Evolutionary conservation across 2,113 vertebrate genomes (phyloP), one percentile per base, ranked within the genome.

Genomic region (Chiloscyllium plagiosum): DNA sequence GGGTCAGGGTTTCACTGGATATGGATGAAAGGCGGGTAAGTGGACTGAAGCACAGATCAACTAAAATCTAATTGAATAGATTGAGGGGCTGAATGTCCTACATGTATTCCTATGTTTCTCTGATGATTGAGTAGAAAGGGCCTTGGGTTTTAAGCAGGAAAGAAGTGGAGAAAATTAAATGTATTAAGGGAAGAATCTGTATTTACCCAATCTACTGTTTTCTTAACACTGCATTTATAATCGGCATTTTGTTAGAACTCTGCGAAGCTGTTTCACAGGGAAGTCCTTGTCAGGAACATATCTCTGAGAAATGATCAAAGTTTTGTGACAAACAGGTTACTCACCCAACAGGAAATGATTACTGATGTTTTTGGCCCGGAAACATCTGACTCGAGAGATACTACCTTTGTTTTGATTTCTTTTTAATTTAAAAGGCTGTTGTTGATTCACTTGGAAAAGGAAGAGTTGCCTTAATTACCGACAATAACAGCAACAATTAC

Each of bases 251-350:
- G 68, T 72, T 33, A 29, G 52, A 15, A 95, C 69, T 95, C 22
- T 15, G 26, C 52, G 69, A 69, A 76, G 94, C 94, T 95, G 94
- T 95, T 95, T 72, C 26, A 26, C 26, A 52, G 69, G 94, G 94
- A 95, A 95, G 94, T 95, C 68, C 94, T 61, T 72, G 94, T 50
- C 69, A 95, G 94, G 69, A 95, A 72, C 69, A 33, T 29, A 29
- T 50, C 69, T 69, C 94, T 95, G 94, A 72, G 69, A 95, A 95
- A 72, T 95, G 94, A 95, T 95, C 69, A 95, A 95, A 95, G 94
- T 76, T 95, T 26, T 72, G 94, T 95, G 94, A 95, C 69, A 47
- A 95, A 70, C 94, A 95, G 94, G 94, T 95, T 95, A 95, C 76
- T 95, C 94, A 52, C 26, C 89, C 68, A 95, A 47, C 94, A 95